Percentiles rank a stretch among this genome's conserved stretches.
These are phyloP conservation scores for Callimorpha dominula DNA, from an alignment of 2,888 invertebrate species.

Conservation along the genomic window DNA sequence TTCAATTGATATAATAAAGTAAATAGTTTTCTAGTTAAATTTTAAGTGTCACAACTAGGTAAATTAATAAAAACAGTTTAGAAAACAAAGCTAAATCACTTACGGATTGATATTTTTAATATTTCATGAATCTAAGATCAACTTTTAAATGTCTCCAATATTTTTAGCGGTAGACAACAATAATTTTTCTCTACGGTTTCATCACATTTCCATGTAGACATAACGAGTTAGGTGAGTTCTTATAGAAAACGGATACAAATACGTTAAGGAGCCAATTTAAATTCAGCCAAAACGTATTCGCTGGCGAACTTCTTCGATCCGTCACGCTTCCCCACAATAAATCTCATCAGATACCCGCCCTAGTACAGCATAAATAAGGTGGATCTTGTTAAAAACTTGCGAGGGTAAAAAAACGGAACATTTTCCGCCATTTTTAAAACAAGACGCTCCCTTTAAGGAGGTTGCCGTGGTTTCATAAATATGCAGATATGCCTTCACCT, in stretches of 20 bases:
- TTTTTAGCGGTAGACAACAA: conserved; percentile 23
- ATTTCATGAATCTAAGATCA: conserved; percentile 43
- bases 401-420: conserved; percentile 74
- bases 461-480: conserved; percentile 83
- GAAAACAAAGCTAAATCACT: conserved; percentile 35
- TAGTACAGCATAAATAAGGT: conserved; percentile 81
- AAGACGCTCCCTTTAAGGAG: conserved; percentile 80
- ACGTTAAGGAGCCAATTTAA: conserved; percentile 73
- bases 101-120: conserved; percentile 45
- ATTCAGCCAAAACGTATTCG: conserved; percentile 71
- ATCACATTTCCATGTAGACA: conserved; percentile 47
- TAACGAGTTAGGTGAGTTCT: conserved; percentile 44
- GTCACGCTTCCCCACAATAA: conserved; percentile 82
- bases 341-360: conserved; percentile 77
- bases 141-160: conserved; percentile 16
- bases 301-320: conserved; percentile 76
- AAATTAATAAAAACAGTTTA: conserved; percentile 14
- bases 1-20: background rate
- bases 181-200: conserved; percentile 39
- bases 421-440: conserved; percentile 81
- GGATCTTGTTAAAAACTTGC: conserved; percentile 85
- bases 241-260: conserved; percentile 54
- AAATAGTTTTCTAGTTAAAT: too few species aligned
- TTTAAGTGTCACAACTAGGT: too few species aligned
- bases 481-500: conserved; percentile 86